Conservation (phyloP, 2,113 vertebrate genomes). For the Bambusicola thoracicus region DNA sequence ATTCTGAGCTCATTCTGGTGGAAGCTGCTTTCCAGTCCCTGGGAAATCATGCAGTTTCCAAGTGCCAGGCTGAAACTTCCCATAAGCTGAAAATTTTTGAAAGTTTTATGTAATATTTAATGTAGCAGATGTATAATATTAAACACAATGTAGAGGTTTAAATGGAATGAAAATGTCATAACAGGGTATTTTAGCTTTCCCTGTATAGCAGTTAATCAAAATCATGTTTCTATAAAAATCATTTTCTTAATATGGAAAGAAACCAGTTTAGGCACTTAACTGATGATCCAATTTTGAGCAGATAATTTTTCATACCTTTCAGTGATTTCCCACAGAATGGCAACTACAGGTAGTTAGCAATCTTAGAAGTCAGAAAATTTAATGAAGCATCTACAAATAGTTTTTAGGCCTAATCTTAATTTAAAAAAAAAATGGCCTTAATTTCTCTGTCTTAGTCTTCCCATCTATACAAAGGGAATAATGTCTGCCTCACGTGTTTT, state of each 20-base stretch:
- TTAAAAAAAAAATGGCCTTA: conserved; percentile 55
- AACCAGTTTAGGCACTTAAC: conserved; percentile 56
- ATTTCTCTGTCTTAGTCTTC: conserved; percentile 62
- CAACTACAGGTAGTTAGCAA: neutral
- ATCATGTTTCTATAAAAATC: conserved; percentile 29
- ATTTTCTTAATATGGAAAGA: conserved; percentile 17
- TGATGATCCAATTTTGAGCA: conserved; percentile 39
- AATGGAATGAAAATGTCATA: neutral
- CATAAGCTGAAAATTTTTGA: neutral
- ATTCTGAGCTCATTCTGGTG: neutral
- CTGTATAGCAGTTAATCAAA: conserved; percentile 34
- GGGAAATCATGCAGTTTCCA: neutral
- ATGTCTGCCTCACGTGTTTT: conserved; percentile 14
- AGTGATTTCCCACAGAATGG: conserved; percentile 30
- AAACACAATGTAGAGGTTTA: conserved; percentile 27
- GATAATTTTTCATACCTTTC: conserved; percentile 15
- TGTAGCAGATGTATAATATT: neutral
- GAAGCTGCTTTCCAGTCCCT: neutral
- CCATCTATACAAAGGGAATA: conserved; percentile 31
- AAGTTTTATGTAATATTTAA: neutral
- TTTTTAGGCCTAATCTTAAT: conserved; percentile 48
- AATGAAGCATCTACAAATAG: conserved; percentile 23
- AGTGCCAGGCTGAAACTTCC: conserved; percentile 6
- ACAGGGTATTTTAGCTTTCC: conserved; percentile 34
- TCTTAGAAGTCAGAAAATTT: conserved; percentile 48